Evolutionary conservation across 2,797 vertebrate species (phyloP), one percentile per base, ranked within the genome.

Genomic region (Chaenodraco wilsoni): DNA sequence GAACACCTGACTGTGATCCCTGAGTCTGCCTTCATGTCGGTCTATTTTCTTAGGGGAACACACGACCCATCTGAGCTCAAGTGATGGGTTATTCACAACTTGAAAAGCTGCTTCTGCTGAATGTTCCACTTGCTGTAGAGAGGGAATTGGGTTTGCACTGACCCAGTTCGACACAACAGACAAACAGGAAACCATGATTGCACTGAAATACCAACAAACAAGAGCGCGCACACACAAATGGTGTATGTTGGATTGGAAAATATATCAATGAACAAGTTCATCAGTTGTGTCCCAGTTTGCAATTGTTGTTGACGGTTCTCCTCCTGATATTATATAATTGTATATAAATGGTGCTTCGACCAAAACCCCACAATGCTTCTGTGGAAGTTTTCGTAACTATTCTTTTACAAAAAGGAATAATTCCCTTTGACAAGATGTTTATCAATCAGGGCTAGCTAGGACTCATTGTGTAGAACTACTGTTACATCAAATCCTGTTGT

Each of bases 1-100:
- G 56, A 69, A 75, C 83, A 83, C 75, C 77, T 65, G 71, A 70
- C 55, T 66, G 17, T 77, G 64, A 56, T 62, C 46, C 37, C 33
- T 9, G 27, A 71, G 51, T 15, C n/a, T 41, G 48, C 19, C 52
- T 45, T 0, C 12, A 46, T 51, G 51, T 41, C 41, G 0, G 16
- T 27, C 2, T 14, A 17, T 31, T 15, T 79, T 40, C 63, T 56
- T 60, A 9, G 45, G 17, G 55, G n/a, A 69, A 68, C 21, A 46
- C n/a, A 44, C 45, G 71, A 16, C 61, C 61, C 57, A 46, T 41
- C 70, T 74, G 61, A 71, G 67, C 72, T 76, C 63, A 80, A 81
- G 66, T 71, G 85, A 91, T 88, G 79, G 83, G 89, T 93, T 90
- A 92, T 88, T 89, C 84, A 86, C 84, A 79, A 71, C 71, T 83